Percentiles rank a stretch among this genome's conserved stretches.
Evolutionary conservation across 2,888 invertebrate genomes (phyloP).

Genomic region (Bugulina stolonifera): DNA sequence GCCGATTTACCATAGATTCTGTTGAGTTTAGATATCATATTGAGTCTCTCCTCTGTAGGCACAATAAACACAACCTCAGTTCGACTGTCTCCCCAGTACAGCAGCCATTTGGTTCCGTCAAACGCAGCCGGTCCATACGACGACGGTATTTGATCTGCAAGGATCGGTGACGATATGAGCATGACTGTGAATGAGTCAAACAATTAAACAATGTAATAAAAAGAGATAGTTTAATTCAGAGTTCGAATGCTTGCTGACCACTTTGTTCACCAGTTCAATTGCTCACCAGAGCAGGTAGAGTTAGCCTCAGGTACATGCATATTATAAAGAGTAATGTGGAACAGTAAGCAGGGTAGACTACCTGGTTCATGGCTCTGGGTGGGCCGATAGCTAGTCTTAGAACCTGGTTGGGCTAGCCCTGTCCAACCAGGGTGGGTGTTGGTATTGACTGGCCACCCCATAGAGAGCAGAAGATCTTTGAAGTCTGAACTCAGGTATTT

Average conservation of each 20-base stretch:
- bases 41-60: slow-evolving; percentile 57
- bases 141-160: slow-evolving; percentile 33
- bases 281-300: too few relatives aligned
- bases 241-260: too few relatives aligned
- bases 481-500: slow-evolving; percentile 57
- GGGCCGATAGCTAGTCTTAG: not conserved
- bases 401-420: slow-evolving; percentile 61
- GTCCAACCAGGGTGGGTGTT: slow-evolving; percentile 88
- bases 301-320: too few relatives aligned
- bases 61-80: slow-evolving; percentile 93
- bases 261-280: too few relatives aligned
- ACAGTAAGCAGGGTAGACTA: not conserved
- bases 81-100: slow-evolving; percentile 92
- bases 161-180: too few relatives aligned
- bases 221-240: too few relatives aligned
- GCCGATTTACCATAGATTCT: not conserved
- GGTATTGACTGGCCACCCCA: slow-evolving; percentile 84
- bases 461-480: slow-evolving; percentile 61
- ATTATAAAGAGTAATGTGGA: not conserved
- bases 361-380: slow-evolving; percentile 14
- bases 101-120: slow-evolving; percentile 75
- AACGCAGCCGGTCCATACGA: slow-evolving; percentile 67
- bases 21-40: not conserved
- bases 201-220: too few relatives aligned
- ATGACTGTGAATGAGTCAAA: too few relatives aligned